These are phyloP conservation scores for Eilema depressum DNA, from an alignment of 2,888 invertebrate genomes.

Conservation along the genomic window DNA sequence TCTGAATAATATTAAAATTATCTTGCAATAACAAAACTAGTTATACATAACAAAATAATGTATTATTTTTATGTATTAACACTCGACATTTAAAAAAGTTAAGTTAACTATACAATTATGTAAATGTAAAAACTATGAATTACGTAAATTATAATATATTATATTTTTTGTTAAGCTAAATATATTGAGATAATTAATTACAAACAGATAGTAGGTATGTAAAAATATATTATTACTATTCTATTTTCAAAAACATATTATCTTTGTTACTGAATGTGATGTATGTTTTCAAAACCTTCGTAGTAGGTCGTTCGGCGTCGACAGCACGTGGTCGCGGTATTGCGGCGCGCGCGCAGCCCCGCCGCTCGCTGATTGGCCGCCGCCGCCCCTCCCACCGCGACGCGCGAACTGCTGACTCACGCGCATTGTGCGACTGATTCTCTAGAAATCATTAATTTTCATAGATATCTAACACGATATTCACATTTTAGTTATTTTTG, in stretches of 20 bases:
- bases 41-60: neutral
- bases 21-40: neutral
- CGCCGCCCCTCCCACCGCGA: constrained; percentile 77
- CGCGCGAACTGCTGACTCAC: constrained; percentile 67
- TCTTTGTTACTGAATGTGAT: neutral
- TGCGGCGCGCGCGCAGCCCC: constrained; percentile 63
- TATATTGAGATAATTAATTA: neutral
- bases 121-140: neutral
- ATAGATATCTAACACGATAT: constrained; percentile 10
- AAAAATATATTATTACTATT: neutral
- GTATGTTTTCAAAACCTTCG: constrained; percentile 5
- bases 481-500: neutral
- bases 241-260: neutral
- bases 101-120: neutral
- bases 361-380: constrained; percentile 72
- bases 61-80: neutral
- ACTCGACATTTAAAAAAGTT: neutral
- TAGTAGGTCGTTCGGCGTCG: constrained; percentile 38
- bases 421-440: constrained; percentile 30
- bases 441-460: constrained; percentile 21
- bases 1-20: constrained; percentile 7
- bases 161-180: neutral
- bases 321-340: constrained; percentile 69
- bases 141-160: neutral
- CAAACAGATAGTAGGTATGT: neutral